Evolutionary conservation across 1,140 invertebrate genomes (phyloP), one percentile per base, ranked within the genome.

Genomic region (Papilio dardanus): DNA sequence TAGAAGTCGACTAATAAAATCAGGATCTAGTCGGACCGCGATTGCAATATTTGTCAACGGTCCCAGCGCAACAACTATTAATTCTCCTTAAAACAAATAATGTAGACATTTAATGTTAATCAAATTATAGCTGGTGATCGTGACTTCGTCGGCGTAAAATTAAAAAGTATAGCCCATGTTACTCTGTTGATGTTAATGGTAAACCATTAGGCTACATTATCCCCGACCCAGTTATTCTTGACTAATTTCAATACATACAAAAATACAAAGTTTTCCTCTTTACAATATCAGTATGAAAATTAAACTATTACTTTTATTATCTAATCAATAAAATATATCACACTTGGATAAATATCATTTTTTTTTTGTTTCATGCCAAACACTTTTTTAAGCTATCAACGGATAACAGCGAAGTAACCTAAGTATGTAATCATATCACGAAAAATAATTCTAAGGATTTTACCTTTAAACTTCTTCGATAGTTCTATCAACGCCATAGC

Each of bases 31-130:
- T 76, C 79, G 81, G 0, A 86, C 78, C 0, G 90, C 90, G 31
- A 92, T 21, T 1, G 88, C 90, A 6, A 92, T 83, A 54, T 92
- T 92, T 10, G 89, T 92, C n/a, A 89, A 65, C 2, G 89, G 19
- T 21, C 88, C 90, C 6, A 91, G 75, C 8, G 86, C 77, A 1
- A 86, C 77, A 54, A 92, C 28, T 0, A 79, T 78, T 7, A 92
- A 75, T 16, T 89, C 73, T 58, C 83, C 90, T 92, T 77, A 79
- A 42, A 81, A 54, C 8, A 67, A 46, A 76, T 16, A 3, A 28
- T 14, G 7, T 12, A 14, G 1, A 46, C 1, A 6, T 5, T 6
- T n/a, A n/a, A n/a, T n/a, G n/a, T n/a, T n/a, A n/a, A n/a, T n/a
- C n/a, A n/a, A n/a, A n/a, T n/a, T n/a, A n/a, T n/a, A n/a, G n/a